Conservation (phyloP, 2,113 vertebrate species). For the Poecile atricapillus region DNA sequence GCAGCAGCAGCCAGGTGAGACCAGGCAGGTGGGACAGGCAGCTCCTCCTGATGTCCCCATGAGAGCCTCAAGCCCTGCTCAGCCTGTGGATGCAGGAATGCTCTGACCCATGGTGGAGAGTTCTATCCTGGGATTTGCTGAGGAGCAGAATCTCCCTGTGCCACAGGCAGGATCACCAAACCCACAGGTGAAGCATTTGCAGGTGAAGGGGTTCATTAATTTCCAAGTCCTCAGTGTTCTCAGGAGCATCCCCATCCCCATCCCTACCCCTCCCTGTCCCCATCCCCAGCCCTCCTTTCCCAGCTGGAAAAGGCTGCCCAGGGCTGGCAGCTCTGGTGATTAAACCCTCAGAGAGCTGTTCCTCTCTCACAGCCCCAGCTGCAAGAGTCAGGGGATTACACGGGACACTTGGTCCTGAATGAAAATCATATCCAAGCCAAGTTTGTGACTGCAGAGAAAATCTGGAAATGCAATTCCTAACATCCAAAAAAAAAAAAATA, state of each 20-base stretch:
- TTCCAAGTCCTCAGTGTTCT: not conserved
- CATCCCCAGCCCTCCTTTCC: not conserved
- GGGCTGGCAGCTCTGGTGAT: not conserved
- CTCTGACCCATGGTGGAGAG: not conserved
- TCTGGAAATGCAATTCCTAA: not conserved
- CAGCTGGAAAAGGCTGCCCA: not conserved
- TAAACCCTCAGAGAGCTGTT: constrained; percentile 4
- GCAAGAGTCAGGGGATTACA: constrained; percentile 34
- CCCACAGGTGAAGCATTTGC: not conserved
- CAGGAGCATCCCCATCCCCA: not conserved
- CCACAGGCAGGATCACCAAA: not conserved
- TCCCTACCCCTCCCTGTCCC: not conserved
- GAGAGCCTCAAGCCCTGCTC: not conserved
- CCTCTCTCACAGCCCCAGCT: not conserved
- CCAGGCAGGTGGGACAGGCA: not conserved
- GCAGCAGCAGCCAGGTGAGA: not conserved
- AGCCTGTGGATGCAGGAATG: not conserved
- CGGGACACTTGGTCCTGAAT: not conserved
- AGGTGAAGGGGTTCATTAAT: not conserved
- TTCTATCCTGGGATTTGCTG: not conserved
- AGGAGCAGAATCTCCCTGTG: not conserved
- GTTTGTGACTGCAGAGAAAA: constrained; percentile 6
- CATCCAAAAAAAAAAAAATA: not conserved
- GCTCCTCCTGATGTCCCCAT: not conserved
- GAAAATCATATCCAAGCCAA: constrained; percentile 12